A percentile compares a stretch with the other conserved stretches of the same genome.
These are phyloP conservation scores for Cossypha heuglini DNA, from an alignment of 2,797 vertebrate species.

Conservation along the genomic window DNA sequence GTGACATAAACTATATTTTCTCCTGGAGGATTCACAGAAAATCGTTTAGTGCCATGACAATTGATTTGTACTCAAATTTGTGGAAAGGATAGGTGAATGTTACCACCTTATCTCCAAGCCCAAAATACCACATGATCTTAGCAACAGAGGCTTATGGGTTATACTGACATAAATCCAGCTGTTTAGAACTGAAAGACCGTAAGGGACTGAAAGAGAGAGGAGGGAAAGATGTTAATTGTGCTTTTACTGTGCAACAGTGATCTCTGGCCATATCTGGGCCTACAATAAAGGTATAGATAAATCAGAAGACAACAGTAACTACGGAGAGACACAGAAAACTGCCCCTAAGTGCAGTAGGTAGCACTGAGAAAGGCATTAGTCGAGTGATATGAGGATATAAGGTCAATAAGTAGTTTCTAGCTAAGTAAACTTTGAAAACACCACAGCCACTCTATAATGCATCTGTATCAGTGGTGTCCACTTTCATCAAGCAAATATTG, in stretches of 20 bases:
- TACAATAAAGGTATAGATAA: not conserved
- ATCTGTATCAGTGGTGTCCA: not conserved
- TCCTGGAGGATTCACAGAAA: not conserved
- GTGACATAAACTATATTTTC: not conserved
- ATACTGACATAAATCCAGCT: not conserved
- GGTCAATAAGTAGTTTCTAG: not conserved
- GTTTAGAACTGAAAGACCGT: not conserved
- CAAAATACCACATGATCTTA: fast-evolving
- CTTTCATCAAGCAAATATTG: not conserved
- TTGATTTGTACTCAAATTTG: not conserved
- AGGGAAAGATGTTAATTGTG: not conserved
- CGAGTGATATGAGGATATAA: not conserved
- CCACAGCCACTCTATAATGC: not conserved
- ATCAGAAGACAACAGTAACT: not conserved
- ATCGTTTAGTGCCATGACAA: not conserved
- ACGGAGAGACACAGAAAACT: not conserved
- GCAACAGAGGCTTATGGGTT: not conserved
- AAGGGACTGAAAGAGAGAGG: not conserved
- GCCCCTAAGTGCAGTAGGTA: not conserved
- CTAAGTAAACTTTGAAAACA: not conserved
- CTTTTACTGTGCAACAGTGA: not conserved
- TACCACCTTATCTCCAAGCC: not conserved
- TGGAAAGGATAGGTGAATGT: not conserved
- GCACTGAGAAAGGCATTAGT: not conserved
- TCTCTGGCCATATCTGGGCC: not conserved